Percentiles rank a stretch among this genome's conserved stretches.
These are phyloP conservation scores for Scaptomyza montana DNA, from an alignment of 1,140 invertebrate genomes.

Conservation along the genomic window DNA sequence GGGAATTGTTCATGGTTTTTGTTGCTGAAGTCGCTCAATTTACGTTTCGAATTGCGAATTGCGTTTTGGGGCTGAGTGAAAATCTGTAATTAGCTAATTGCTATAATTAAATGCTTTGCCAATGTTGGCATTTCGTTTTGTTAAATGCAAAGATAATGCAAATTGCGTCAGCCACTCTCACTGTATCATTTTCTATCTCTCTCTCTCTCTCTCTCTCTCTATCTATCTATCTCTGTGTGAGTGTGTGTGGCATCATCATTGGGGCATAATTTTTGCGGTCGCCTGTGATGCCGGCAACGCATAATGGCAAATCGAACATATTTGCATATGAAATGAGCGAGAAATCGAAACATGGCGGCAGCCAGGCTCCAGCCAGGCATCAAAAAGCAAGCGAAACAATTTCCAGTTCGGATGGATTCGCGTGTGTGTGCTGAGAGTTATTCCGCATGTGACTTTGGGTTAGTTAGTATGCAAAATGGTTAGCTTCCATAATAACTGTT, in stretches of 20 bases:
- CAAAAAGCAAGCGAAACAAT: constrained; percentile 49
- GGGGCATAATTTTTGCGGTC: constrained; percentile 73
- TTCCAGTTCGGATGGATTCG: constrained; percentile 56
- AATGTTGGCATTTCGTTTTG: constrained; percentile 77
- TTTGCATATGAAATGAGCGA: constrained; percentile 81
- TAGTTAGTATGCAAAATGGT: constrained; percentile 56
- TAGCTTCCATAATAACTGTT: constrained; percentile 61
- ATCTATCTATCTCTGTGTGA: background rate
- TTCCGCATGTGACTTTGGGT: constrained; percentile 21
- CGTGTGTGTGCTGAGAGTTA: constrained; percentile 19
- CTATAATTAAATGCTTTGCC: constrained; percentile 81
- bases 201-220: background rate
- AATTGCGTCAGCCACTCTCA: constrained; percentile 51
- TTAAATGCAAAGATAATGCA: constrained; percentile 72
- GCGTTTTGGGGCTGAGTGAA: constrained; percentile 38
- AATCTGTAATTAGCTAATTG: constrained; percentile 83
- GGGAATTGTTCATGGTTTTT: constrained; percentile 1
- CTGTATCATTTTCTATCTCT: background rate
- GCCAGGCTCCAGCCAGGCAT: constrained; percentile 43
- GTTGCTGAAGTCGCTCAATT: constrained; percentile 26
- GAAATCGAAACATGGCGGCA: constrained; percentile 79
- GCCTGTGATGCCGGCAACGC: constrained; percentile 33
- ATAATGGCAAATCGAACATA: constrained; percentile 81
- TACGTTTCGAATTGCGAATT: constrained; percentile 42
- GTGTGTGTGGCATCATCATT: constrained; percentile 30